These are phyloP conservation scores for Oncorhynchus mykiss DNA, from an alignment of 2,113 vertebrate genomes.

Conservation along the genomic window DNA sequence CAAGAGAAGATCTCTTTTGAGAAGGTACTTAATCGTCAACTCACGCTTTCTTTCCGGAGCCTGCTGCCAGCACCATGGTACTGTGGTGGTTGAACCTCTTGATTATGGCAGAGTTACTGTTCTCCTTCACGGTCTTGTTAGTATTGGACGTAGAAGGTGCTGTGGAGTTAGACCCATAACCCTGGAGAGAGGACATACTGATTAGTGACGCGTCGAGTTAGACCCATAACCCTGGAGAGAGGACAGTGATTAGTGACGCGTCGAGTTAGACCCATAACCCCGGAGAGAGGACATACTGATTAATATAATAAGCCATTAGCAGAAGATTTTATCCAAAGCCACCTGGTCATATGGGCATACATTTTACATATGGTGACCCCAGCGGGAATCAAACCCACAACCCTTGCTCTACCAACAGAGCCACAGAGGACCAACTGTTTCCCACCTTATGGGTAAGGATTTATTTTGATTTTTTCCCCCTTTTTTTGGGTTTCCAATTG, in stretches of 20 bases:
- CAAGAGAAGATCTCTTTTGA: not conserved
- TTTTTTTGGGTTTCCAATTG: too few species aligned
- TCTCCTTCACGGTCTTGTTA: conserved; percentile 87
- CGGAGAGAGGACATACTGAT: conserved; percentile 48
- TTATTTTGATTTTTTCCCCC: too few species aligned
- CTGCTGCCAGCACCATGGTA: conserved; percentile 97
- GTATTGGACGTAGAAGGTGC: conserved; percentile 82
- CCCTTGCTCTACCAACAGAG: too few species aligned
- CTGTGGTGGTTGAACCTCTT: conserved; percentile 99
- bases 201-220: conserved; percentile 49
- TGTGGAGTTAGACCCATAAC: conserved; percentile 80
- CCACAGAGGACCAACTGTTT: too few species aligned
- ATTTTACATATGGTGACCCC: too few species aligned
- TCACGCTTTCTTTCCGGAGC: conserved; percentile 87
- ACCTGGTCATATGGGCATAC: too few species aligned
- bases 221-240: conserved; percentile 85
- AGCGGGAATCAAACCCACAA: too few species aligned
- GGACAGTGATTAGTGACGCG: conserved; percentile 46
- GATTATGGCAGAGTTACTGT: conserved; percentile 95
- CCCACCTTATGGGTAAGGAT: too few species aligned
- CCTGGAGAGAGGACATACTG: conserved; percentile 68
- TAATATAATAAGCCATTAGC: too few species aligned
- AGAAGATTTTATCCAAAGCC: too few species aligned
- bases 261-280: conserved; percentile 56
- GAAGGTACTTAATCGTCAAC: conserved; percentile 17